Evolutionary conservation across 2,888 invertebrate genomes (phyloP).

Genomic region (Hydraecia micacea): DNA sequence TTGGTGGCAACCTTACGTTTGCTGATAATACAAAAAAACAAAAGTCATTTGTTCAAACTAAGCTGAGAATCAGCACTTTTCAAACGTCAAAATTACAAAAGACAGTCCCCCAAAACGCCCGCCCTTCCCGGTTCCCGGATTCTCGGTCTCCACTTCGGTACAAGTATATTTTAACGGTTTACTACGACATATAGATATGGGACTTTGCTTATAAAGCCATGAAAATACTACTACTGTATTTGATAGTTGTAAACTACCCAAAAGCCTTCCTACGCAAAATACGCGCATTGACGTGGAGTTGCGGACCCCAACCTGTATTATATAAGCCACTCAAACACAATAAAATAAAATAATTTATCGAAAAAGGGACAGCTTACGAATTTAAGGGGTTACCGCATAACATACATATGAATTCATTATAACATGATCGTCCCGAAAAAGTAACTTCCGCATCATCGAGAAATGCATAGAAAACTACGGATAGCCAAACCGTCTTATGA

Average conservation of each 20-base stretch:
- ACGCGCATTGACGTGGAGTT: too few species aligned
- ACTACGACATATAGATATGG: neutral
- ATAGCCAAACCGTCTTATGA: neutral
- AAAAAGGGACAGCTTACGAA: constrained; percentile 35
- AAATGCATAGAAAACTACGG: neutral
- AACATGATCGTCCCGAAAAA: neutral
- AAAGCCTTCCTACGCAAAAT: too few species aligned
- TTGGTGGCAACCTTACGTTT: neutral
- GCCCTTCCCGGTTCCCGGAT: too few species aligned
- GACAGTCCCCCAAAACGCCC: too few species aligned
- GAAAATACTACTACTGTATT: too few species aligned
- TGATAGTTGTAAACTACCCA: too few species aligned
- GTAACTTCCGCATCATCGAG: neutral
- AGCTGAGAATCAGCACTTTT: too few species aligned
- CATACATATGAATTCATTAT: constrained; percentile 31
- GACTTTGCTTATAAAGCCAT: neutral
- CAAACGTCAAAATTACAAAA: too few species aligned
- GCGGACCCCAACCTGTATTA: too few species aligned
- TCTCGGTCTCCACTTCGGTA: neutral
- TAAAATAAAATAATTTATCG: neutral
- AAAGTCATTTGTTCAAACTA: too few species aligned
- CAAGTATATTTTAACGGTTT: neutral
- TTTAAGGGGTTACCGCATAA: constrained; percentile 20
- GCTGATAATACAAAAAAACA: too few species aligned
- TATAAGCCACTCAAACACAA: too few species aligned